Percentiles rank a stretch among this genome's conserved stretches.
phyloP scores from a whole-genome alignment of 2,888 invertebrate species.

The Mimumesa dahlbomi region DNA sequence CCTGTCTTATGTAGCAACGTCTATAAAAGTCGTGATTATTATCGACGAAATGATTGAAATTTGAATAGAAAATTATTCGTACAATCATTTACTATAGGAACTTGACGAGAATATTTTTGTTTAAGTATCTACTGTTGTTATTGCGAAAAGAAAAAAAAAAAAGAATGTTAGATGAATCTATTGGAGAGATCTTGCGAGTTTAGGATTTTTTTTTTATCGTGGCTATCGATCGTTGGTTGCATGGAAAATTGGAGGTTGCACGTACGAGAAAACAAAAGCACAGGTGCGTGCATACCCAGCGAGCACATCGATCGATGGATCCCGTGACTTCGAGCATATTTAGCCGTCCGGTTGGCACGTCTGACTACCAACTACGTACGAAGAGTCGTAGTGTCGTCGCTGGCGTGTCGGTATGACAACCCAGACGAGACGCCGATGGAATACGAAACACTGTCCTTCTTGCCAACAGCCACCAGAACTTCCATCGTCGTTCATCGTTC shows the following conservation, averaged over 20 bases:
- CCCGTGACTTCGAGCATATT: constrained; percentile 63
- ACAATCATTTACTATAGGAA: too few relatives aligned
- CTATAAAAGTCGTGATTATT: too few relatives aligned
- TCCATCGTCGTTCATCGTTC: constrained; percentile 46
- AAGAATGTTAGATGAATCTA: too few relatives aligned
- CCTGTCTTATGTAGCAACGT: too few relatives aligned
- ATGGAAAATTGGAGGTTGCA: not conserved
- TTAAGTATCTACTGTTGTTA: too few relatives aligned
- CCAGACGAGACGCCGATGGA: constrained; percentile 64
- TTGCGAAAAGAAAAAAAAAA: too few relatives aligned
- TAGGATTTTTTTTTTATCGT: not conserved
- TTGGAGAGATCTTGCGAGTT: too few relatives aligned
- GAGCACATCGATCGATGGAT: constrained; percentile 43
- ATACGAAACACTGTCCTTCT: constrained; percentile 67
- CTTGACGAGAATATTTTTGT: too few relatives aligned
- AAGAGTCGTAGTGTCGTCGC: constrained; percentile 52
- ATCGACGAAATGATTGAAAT: constrained; percentile 32
- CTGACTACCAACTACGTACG: constrained; percentile 67
- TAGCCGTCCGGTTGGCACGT: constrained; percentile 64
- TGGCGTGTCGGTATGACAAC: constrained; percentile 71
- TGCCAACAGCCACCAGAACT: constrained; percentile 40
- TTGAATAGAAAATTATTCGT: not conserved
- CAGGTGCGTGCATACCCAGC: constrained; percentile 37
- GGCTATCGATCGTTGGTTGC: not conserved
- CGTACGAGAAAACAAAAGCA: constrained; percentile 35